Evolutionary conservation across 2,113 vertebrate genomes (phyloP), one percentile per base, ranked within the genome.

Genomic region (Gallinago undulata): DNA sequence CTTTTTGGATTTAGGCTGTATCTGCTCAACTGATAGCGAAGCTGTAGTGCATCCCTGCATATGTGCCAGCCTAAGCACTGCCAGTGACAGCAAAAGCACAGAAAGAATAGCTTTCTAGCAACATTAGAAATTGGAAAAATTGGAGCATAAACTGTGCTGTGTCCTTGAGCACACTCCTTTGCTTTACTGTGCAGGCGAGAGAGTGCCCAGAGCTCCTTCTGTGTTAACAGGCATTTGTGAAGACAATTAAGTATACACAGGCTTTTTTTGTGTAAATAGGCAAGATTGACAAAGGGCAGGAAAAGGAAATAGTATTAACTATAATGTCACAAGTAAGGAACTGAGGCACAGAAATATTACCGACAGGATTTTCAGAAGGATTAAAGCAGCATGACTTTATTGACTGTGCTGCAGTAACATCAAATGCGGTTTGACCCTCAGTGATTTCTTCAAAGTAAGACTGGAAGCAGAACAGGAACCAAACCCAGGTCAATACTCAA

Each of bases 361-460:
- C 82, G 67, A 70, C 75, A 86, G 85, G 90, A 90, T 95, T 93
- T 97, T 97, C 76, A 78, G 83, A 83, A 74, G 91, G 86, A 89
- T 94, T 97, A 96, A 95, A 96, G 83, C 89, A 96, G 83, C 93
- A 75, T 87, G 91, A 84, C 68, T 93, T 96, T 94, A 96, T 94
- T 95, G 93, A 93, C 94, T 94, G 91, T 75, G 64, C 60, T 84
- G 47, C 86, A 90, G 94, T 95, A 97, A 95, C 94, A 94, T 89
- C 89, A 93, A 92, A 94, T 92, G 89, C 78, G 93, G 93, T 95
- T 95, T 97, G 93, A 96, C 91, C 89, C 76, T 90, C 69, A 87
- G 60, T 81, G 76, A 84, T 94, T 96, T 94, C 94, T 95, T 94
- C 93, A 94, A 96, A 97, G 94, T 70, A 93, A 92, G 86, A 86